Conservation (phyloP, 1,140 invertebrate species). For the Panonychus citri region DNA sequence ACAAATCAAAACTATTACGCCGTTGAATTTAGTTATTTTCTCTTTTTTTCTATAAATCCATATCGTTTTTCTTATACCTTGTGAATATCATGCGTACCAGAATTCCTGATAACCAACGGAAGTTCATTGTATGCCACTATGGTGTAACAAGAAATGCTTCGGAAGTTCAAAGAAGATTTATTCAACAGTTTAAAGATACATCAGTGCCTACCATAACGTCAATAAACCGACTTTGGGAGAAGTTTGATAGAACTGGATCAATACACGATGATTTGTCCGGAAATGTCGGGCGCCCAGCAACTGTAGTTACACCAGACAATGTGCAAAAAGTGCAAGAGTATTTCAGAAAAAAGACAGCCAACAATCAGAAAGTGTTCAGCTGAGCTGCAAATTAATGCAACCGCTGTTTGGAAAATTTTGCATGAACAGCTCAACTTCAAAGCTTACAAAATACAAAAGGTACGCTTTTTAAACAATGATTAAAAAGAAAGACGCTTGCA, state of each 20-base stretch:
- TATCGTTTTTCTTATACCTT: too few relatives aligned
- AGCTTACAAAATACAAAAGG: constrained; percentile 1
- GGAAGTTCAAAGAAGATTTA: neutral
- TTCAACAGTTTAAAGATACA: neutral
- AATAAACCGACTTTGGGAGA: neutral
- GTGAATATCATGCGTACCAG: neutral
- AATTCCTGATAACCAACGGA: neutral
- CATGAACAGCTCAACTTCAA: neutral
- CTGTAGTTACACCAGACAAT: neutral
- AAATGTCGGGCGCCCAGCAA: neutral
- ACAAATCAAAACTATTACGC: too few relatives aligned
- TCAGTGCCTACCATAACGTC: neutral
- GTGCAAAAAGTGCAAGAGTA: neutral
- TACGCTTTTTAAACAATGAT: neutral
- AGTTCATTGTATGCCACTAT: neutral
- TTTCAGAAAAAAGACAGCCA: neutral
- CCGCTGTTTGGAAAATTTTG: neutral
- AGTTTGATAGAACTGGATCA: neutral
- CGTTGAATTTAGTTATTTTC: too few relatives aligned
- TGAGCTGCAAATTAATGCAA: neutral
- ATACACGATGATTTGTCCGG: neutral
- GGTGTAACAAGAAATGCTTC: neutral
- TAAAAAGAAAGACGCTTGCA: too few relatives aligned
- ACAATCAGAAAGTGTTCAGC: neutral
- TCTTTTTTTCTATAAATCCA: too few relatives aligned